phyloP scores from a whole-genome alignment of 2,888 invertebrate species.

The Zele albiditarsus region DNA sequence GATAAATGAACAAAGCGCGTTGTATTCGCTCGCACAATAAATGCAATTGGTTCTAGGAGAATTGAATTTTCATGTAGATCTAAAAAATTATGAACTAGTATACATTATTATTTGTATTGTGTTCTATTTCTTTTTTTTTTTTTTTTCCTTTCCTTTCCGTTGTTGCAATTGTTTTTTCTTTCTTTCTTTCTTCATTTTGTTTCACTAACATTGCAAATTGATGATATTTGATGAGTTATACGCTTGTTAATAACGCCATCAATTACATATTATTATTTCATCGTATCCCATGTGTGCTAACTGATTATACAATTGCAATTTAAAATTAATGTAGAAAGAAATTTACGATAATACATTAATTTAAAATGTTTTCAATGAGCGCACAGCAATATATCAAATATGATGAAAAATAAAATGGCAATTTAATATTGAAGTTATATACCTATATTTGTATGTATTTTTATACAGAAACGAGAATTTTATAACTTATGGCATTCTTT shows the following conservation, averaged over 20 bases:
- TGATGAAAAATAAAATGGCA: not conserved
- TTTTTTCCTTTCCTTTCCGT: not conserved
- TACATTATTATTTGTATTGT: not conserved
- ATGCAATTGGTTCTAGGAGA: not conserved
- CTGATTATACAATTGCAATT: no score
- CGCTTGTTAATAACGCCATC: no score
- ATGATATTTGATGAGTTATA: no score
- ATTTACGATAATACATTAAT: not conserved
- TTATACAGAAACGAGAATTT: not conserved
- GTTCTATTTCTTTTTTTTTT: not conserved
- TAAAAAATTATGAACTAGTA: not conserved
- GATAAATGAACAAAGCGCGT: not conserved
- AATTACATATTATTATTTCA: no score
- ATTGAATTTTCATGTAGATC: not conserved
- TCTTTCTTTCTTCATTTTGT: not conserved
- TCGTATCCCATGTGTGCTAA: no score
- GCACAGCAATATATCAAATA: not conserved
- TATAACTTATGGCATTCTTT: conserved; percentile 9
- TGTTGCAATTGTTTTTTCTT: no score
- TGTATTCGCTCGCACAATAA: not conserved
- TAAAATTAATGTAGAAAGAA: no score
- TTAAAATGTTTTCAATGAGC: not conserved
- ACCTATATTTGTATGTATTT: not conserved
- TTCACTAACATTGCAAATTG: no score
- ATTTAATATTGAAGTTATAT: not conserved